phyloP scores from a whole-genome alignment of 2,888 invertebrate species.

The Drosophila antonietae region DNA sequence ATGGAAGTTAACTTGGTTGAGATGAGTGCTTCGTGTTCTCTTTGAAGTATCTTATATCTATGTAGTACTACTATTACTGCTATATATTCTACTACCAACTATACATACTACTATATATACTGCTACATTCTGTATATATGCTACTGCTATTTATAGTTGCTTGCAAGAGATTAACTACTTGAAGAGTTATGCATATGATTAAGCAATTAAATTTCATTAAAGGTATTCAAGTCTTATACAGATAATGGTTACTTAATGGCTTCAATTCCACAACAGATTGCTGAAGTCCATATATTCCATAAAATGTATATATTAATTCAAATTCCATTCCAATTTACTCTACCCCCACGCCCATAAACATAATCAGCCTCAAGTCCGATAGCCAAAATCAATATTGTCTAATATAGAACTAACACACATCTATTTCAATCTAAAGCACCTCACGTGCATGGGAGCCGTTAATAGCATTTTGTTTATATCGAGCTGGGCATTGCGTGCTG shows the following conservation, averaged over 20 bases:
- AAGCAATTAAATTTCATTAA: neutral
- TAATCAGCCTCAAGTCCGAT: neutral
- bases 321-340: neutral
- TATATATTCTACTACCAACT: neutral
- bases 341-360: neutral
- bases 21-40: too few species aligned
- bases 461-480: constrained; percentile 51
- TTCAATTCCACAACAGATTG: neutral
- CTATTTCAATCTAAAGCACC: constrained; percentile 1
- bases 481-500: constrained; percentile 49
- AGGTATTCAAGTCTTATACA: neutral
- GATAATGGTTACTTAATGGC: neutral
- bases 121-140: neutral
- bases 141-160: too few species aligned
- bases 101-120: neutral
- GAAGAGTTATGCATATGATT: neutral
- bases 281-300: neutral
- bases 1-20: too few species aligned
- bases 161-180: neutral
- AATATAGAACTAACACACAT: constrained; percentile 3
- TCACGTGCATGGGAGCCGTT: constrained; percentile 43
- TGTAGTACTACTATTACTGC: neutral
- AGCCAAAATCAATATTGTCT: constrained; percentile 8
- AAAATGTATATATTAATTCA: neutral
- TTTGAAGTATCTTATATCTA: too few species aligned